Conservation (phyloP, 2,888 invertebrate genomes). For the Tachina lurida region DNA sequence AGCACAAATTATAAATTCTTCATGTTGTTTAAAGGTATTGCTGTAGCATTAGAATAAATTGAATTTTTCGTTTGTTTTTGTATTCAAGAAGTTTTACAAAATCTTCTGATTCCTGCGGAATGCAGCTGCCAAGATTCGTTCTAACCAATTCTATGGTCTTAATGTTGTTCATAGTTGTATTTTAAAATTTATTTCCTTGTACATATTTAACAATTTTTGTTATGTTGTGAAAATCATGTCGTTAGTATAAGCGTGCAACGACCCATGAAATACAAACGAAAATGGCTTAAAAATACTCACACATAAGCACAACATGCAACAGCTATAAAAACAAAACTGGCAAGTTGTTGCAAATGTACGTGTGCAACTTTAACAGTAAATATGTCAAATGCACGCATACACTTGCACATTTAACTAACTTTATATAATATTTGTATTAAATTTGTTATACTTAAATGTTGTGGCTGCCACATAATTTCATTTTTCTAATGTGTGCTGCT, state of each 20-base stretch:
- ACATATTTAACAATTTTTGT: constrained; percentile 29
- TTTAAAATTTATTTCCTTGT: neutral
- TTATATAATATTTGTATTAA: constrained; percentile 35
- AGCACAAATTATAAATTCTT: too few species aligned
- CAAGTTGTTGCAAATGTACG: constrained; percentile 44
- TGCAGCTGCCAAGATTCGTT: neutral
- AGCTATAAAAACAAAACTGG: neutral
- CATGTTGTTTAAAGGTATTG: too few species aligned
- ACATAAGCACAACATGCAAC: constrained; percentile 24
- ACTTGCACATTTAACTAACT: neutral
- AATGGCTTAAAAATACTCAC: constrained; percentile 32
- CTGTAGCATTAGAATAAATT: too few species aligned
- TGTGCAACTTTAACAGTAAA: constrained; percentile 36
- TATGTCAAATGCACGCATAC: constrained; percentile 40
- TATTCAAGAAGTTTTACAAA: too few species aligned
- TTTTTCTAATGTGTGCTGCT: constrained; percentile 28
- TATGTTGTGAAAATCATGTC: constrained; percentile 61
- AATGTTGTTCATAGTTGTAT: neutral
- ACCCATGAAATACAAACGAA: constrained; percentile 66
- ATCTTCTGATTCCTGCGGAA: neutral
- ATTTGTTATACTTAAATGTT: constrained; percentile 42
- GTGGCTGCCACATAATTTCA: constrained; percentile 55
- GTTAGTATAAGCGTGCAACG: constrained; percentile 61
- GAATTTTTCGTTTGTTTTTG: too few species aligned
- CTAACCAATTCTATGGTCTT: constrained; percentile 30